Evolutionary conservation across 2,888 invertebrate species (phyloP), one percentile per base, ranked within the genome.

Genomic region (Diploptera punctata): DNA sequence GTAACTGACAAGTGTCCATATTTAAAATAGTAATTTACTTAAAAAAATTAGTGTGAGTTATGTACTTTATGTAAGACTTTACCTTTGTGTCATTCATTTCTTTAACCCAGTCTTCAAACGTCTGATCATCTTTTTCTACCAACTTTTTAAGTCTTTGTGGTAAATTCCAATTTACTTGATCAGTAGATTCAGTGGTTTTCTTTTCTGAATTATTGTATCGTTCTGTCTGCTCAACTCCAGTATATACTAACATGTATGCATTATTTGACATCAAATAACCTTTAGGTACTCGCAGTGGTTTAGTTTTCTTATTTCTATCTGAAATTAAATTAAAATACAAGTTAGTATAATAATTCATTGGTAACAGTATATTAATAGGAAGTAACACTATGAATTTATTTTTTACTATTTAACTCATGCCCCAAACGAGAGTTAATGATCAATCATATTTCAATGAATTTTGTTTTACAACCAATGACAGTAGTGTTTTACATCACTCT

Each of bases 201-300:
- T 52, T 52, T 31, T 54, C 38, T 18, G 54, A 3, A 57, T 10
- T 52, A 18, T 18, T 57, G 5, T 29, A 18, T 38, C 38, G 21
- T 19, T 68, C 26, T 68, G 13, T 24, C 38, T 68, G 33, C n/a
- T 16, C 19, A 16, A 24, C 16, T 47, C 18, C 26, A 16, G 38
- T 60, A 38, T 68, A 65, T n/a, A 65, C 65, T 7, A 65, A 26
- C 65, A 65, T 65, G 18, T 65, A 65, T 18, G 65, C 57, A 38
- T 87, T 87, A 73, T 85, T 85, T 1, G 89, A 89, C 1, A 84
- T 82, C 60, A 87, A 83, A 74, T 79, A 82, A 33, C 84, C 84
- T 77, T 84, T 84, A 29, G 82, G 82, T 60, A 82, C 78, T 61
- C 81, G 80, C 0, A 81, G 81, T 19, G 81, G 78, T 78, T 83